Conservation (phyloP, 2,888 invertebrate species). For the Timandra comae region DNA sequence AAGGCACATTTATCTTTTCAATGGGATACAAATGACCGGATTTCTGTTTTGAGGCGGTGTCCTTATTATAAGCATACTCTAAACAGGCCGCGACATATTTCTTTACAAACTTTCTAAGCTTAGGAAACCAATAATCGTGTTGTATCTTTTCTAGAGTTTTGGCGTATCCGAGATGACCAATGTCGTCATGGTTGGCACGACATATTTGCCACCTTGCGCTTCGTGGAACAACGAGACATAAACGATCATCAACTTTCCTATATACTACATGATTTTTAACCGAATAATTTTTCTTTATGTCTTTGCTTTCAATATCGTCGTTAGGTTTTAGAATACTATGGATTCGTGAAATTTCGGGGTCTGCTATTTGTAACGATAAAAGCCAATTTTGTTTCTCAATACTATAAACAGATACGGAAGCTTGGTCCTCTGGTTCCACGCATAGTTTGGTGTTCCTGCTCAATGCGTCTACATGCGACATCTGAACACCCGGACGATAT, state of each 20-base stretch:
- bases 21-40: too few species aligned
- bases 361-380: too few species aligned
- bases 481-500: constrained; percentile 15
- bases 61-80: too few species aligned
- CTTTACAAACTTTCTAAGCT: too few species aligned
- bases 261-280: not conserved
- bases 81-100: too few species aligned
- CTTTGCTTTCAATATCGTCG: not conserved
- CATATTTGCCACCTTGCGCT: constrained; percentile 2
- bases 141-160: constrained; percentile 5
- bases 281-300: constrained; percentile 1
- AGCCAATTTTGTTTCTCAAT: constrained; percentile 3
- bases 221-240: not conserved
- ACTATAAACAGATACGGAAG: not conserved
- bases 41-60: too few species aligned
- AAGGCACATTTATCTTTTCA: too few species aligned
- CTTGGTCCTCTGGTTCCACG: not conserved
- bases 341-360: constrained; percentile 1
- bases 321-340: constrained; percentile 2
- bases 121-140: constrained; percentile 4
- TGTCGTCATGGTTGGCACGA: constrained; percentile 9
- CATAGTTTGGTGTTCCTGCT: constrained; percentile 2
- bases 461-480: constrained; percentile 16
- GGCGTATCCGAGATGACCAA: constrained; percentile 5
- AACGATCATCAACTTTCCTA: not conserved